These are phyloP conservation scores for Megaustenia siamemsis DNA, from an alignment of 2,888 invertebrate species.

Conservation along the genomic window DNA sequence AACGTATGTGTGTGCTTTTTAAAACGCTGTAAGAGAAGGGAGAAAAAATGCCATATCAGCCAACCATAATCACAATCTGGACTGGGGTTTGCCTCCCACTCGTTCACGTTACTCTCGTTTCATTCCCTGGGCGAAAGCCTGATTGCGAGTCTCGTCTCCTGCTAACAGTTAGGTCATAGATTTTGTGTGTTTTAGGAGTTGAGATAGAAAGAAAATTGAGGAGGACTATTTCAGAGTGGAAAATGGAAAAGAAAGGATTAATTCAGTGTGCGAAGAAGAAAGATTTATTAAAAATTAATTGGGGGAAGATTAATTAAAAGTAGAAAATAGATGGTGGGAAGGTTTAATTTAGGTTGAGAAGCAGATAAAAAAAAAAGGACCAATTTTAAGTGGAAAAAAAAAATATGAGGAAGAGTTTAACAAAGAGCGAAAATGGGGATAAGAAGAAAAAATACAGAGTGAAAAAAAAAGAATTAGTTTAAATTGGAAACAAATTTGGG, in stretches of 20 bases:
- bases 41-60: neutral
- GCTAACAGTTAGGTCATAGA: too few species aligned
- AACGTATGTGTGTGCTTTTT: too few species aligned
- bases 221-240: neutral
- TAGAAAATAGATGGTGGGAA: slow-evolving; percentile 17
- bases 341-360: slow-evolving; percentile 10
- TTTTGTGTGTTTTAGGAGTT: neutral
- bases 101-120: neutral
- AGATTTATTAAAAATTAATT: neutral
- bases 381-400: neutral
- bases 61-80: neutral
- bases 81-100: neutral
- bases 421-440: neutral
- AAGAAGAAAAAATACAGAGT: neutral
- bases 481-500: too few species aligned
- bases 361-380: slow-evolving; percentile 34
- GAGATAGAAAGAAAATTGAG: neutral
- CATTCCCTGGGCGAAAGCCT: neutral
- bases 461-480: too few species aligned
- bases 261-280: neutral
- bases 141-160: too few species aligned
- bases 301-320: neutral
- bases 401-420: neutral
- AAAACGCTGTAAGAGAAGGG: neutral
- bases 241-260: neutral